phyloP scores from a whole-genome alignment of 2,888 invertebrate species.

The Epiblema foenella region DNA sequence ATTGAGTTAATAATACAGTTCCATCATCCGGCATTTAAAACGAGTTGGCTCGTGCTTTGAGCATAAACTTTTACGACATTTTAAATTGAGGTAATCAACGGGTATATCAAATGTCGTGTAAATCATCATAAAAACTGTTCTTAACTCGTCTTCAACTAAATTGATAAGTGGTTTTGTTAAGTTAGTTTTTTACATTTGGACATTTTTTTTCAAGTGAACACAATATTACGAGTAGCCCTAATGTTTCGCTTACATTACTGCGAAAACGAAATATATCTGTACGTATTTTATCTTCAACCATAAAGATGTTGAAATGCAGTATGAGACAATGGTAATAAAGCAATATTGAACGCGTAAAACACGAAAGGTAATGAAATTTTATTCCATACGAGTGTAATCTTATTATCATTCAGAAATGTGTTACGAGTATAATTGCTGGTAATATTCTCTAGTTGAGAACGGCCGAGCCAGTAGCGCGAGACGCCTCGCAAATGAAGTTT shows the following conservation, averaged over 20 bases:
- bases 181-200: background rate
- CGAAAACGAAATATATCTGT: too few relatives aligned
- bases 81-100: conserved; percentile 40
- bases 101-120: conserved; percentile 27
- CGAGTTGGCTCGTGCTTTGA: conserved; percentile 37
- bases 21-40: conserved; percentile 24
- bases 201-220: background rate
- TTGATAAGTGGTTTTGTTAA: conserved; percentile 7
- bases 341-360: background rate
- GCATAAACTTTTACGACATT: conserved; percentile 35
- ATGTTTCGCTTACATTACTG: background rate
- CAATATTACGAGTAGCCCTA: background rate
- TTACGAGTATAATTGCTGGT: background rate
- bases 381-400: conserved; percentile 1
- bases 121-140: conserved; percentile 34
- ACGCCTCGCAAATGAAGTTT: conserved; percentile 15
- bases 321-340: conserved; percentile 6
- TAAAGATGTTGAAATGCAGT: background rate
- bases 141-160: conserved; percentile 5
- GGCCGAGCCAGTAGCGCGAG: background rate
- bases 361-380: conserved; percentile 8
- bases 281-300: background rate
- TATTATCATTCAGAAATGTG: conserved; percentile 1
- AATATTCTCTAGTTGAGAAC: conserved; percentile 4
- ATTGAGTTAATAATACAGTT: conserved; percentile 3